A percentile compares a stretch with the other conserved stretches of the same genome.
Conservation (phyloP, 2,113 vertebrate species). For the Gobiocypris rarus region DNA sequence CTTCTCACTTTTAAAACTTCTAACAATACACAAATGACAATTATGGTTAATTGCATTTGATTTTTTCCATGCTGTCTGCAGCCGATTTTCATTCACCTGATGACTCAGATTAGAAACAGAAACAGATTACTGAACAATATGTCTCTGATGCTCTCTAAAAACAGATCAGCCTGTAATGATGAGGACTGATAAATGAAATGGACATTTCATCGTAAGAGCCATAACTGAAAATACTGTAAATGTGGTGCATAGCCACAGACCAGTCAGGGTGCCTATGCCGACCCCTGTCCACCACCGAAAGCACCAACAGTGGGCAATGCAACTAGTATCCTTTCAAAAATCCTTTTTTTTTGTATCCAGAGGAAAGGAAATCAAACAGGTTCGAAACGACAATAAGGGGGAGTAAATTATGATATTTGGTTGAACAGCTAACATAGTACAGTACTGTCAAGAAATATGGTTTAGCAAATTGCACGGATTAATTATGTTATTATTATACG, state of each 20-base stretch:
- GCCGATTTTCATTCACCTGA: conserved; percentile 5
- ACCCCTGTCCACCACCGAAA: too few relatives aligned
- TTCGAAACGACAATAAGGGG: neutral
- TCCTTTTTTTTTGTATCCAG: neutral
- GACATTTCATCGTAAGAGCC: neutral
- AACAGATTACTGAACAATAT: neutral
- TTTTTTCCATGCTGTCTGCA: neutral
- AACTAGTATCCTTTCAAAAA: neutral
- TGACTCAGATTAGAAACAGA: neutral
- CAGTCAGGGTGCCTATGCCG: too few relatives aligned
- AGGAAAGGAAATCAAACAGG: neutral
- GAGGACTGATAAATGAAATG: neutral
- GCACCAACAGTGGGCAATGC: too few relatives aligned
- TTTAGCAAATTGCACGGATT: neutral
- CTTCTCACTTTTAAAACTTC: neutral
- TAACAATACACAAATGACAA: neutral
- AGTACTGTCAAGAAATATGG: neutral
- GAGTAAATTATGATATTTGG: neutral
- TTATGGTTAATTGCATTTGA: neutral
- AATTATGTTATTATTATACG: too few relatives aligned
- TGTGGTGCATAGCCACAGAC: too few relatives aligned
- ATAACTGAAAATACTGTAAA: neutral
- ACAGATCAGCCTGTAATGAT: neutral
- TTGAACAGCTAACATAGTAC: neutral
- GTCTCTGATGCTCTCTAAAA: neutral